Base-by-base conservation (phyloP, 1,140 invertebrate genomes). In the Rhyzopertha dominica region DNA sequence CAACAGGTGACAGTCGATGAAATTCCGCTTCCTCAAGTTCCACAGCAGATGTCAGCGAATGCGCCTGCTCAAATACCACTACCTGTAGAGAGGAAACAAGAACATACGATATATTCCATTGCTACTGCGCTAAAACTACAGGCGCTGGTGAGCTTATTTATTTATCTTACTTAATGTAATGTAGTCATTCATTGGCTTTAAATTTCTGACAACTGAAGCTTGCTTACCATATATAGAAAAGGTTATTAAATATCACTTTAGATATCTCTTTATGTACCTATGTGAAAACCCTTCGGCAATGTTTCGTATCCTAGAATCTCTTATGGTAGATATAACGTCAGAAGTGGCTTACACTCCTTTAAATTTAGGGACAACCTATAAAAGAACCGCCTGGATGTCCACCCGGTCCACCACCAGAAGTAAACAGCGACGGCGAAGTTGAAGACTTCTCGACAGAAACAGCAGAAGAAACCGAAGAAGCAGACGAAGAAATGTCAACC, bases 1-100 rank as follows among this genome's bases (percentile, higher is more conserved):
- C 92, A 98, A 65, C 87, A 90, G 63, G 93, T 97, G 1, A 85
- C 89, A 71, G 79, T 98, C n/a, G 92, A 97, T 72, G 92, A 98
- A 67, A 98, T 98, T 72, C 93, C 93, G 5, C 70, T 98, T 43
- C 93, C 93, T 20, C 76, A 84, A 20, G 28, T 67, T 8, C 64
- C 63, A 30, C 70, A 60, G 50, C 70, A 67, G 49, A 50, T 62
- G 19, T 56, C 63, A 14, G 40, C 55, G 20, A 53, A 45, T 53
- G 13, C 34, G 31, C 22, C 47, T n/a, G 80, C 82, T 5, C 81
- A 85, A 68, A 89, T 90, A 55, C 88, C 87, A 17, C 63, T 90
- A 39, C 88, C 89, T 42, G 51, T 54, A 24, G 54, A 63, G 34
- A 55, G 58, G 35, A 67, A 65, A 51, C 60, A 59, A 23, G 75